Base-by-base conservation (phyloP, 2,113 vertebrate species). In the Scophthalmus maximus region DNA sequence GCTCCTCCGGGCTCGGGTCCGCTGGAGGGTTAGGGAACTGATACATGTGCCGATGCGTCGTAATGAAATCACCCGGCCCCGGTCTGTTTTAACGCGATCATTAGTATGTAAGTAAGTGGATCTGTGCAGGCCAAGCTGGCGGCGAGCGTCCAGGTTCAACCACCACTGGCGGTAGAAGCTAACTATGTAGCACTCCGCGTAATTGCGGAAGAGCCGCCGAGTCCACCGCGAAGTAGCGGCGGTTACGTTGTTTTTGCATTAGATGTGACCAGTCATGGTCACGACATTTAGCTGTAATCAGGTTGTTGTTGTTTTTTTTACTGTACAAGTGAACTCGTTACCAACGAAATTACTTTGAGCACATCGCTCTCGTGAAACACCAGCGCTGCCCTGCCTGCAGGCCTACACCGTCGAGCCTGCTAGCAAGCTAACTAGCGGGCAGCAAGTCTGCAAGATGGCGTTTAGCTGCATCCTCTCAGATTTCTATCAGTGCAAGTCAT, bases 361-460 rank as follows among this genome's bases (percentile, higher is more conserved):
- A 8, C n/a, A 25, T 6, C 25, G 46, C 7, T 49, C 30, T 30
- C 55, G 65, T 32, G 14, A 60, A n/a, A n/a, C 8, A 81, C 3
- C 60, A 51, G 73, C 76, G 68, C 52, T 81, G 78, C 65, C 79
- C 70, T 82, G 82, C 68, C 70, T 84, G 34, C 70, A 81, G 91
- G 91, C 91, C 91, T 78, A 36, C 76, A 9, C 68, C 29, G 59
- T 20, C 58, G 52, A 85, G 78, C 69, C 55, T 75, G 78, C 59
- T 89, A 89, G 81, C 81, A 74, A 44, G 86, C 86, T 88, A 91
- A 87, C 85, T 85, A 88, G 85, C 89, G 72, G 66, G 68, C 73
- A 76, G 76, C 73, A 75, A n/a, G 75, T 83, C 76, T 89, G 87
- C 88, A 92, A 92, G 90, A 92, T 92, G 91, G 91, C 91, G 91